Percentiles rank a stretch among this genome's conserved stretches.
Conservation (phyloP, 2,113 vertebrate species). For the Holacanthus passer region DNA sequence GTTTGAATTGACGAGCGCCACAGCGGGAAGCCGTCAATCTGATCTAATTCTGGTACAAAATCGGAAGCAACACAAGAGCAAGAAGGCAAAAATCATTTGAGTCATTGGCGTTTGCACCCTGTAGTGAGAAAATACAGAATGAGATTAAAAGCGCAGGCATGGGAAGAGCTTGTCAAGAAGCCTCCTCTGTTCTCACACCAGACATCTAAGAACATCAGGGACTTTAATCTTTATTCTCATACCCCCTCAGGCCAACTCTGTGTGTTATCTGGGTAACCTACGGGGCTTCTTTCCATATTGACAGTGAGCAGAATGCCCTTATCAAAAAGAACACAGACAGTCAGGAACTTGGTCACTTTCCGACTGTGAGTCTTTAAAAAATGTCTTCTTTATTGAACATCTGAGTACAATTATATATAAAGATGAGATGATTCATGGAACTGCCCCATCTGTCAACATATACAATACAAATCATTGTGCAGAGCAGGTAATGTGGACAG, state of each 20-base stretch:
- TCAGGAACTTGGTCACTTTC: background rate
- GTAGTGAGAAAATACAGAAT: background rate
- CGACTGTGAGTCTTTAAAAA: background rate
- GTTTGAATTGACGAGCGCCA: background rate
- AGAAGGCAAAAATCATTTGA: background rate
- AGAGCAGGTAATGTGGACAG: no score
- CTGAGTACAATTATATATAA: no score
- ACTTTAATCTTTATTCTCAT: constrained; percentile 49
- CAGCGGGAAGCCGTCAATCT: background rate
- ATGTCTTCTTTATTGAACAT: no score
- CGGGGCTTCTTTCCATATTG: background rate
- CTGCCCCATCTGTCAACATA: background rate
- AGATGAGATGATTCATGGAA: no score
- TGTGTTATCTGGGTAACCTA: constrained; percentile 22
- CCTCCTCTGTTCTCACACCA: background rate
- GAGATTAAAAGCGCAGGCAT: background rate
- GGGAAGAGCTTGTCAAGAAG: background rate
- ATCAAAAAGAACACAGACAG: background rate
- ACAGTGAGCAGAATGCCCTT: background rate
- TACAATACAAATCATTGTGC: background rate
- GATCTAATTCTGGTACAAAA: background rate
- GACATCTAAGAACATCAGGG: constrained; percentile 24
- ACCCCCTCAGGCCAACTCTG: constrained; percentile 18
- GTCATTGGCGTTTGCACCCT: background rate
- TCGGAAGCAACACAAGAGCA: background rate